Base-by-base conservation (phyloP, 2,797 vertebrate species). In the Crenichthys baileyi region DNA sequence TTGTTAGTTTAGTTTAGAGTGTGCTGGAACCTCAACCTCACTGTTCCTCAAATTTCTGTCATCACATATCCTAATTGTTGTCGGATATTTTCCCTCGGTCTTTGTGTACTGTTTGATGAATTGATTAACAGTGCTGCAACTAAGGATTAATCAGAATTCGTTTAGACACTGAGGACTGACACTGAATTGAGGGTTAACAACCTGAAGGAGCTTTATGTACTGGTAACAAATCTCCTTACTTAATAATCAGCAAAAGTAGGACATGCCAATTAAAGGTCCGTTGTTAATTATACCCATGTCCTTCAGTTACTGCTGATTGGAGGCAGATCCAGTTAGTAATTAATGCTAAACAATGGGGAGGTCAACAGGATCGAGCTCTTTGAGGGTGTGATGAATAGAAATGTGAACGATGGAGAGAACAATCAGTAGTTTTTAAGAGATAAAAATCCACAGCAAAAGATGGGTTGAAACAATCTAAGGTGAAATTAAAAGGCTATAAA, bases 291-390 rank as follows among this genome's bases (percentile, higher is more conserved):
- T 65, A 75, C 82, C 72, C 51, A 75, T 88, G 73, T 81, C 83
- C 78, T 83, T 90, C 86, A 87, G 75, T 90, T 88, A 86, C 76
- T 72, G 61, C 74, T 88, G 79, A 90, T 77, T 79, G 78, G 82
- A 85, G 76, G 68, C 75, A 50, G 83, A 78, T 75, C 79, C 77
- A 76, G 78, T 75, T 51, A 12, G 70, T 58, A 26, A 56, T 78
- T 81, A 82, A 81, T 81, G 73, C 41, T 73, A 81, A 91, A 74
- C 72, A 81, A 55, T 67, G 75, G 78, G 39, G 75, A 78, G 39
- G 72, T 87, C 73, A 73, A n/a, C 74, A 41, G 31, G 84, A 81
- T 26, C 2, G 16, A 70, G 50, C 51, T 78, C 51, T 78, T 13
- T 0, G 1, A 26, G 13, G 20, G 78, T 76, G 16, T 65, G 80